phyloP scores from a whole-genome alignment of 2,888 invertebrate genomes.

The Litoditis marina region DNA sequence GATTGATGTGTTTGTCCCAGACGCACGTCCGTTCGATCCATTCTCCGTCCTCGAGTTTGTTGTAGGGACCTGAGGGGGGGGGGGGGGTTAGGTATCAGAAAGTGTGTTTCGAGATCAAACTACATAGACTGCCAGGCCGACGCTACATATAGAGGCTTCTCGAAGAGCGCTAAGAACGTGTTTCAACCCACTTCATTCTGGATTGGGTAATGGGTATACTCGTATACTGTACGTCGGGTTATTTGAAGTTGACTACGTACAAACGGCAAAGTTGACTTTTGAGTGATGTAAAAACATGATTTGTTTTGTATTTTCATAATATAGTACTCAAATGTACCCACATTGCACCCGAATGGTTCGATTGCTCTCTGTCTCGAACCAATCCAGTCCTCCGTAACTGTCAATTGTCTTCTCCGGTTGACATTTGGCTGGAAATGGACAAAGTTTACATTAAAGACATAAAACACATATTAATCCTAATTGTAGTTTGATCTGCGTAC shows the following conservation, averaged over 20 bases:
- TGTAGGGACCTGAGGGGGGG: constrained; percentile 39
- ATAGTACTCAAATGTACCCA: too few relatives aligned
- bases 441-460: too few relatives aligned
- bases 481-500: too few relatives aligned
- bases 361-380: constrained; percentile 44
- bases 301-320: too few relatives aligned
- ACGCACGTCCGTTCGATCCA: constrained; percentile 25
- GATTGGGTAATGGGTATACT: too few relatives aligned
- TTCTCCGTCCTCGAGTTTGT: constrained; percentile 22
- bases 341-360: constrained; percentile 28
- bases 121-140: too few relatives aligned
- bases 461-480: too few relatives aligned
- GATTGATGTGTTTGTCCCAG: constrained; percentile 34
- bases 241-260: neutral
- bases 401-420: constrained; percentile 48
- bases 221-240: neutral
- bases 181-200: neutral
- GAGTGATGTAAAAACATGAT: too few relatives aligned
- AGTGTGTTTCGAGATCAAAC: too few relatives aligned
- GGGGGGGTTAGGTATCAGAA: too few relatives aligned
- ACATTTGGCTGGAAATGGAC: constrained; percentile 46
- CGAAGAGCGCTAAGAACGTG: too few relatives aligned
- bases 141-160: neutral
- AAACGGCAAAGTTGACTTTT: too few relatives aligned
- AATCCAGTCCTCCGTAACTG: constrained; percentile 55